Conservation (phyloP, 2,888 invertebrate genomes). For the Ferrisia virgata region DNA sequence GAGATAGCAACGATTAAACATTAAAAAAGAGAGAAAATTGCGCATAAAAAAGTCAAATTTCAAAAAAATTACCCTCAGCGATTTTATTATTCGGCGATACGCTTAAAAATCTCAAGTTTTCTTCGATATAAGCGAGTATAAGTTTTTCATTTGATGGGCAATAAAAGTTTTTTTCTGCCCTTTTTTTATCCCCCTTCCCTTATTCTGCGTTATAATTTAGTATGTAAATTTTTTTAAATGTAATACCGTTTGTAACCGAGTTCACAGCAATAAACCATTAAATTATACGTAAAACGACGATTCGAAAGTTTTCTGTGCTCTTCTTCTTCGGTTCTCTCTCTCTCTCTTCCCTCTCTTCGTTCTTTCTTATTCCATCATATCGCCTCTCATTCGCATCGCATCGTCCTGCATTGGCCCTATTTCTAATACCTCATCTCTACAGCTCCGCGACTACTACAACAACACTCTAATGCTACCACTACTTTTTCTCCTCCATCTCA, state of each 20-base stretch:
- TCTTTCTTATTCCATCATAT: too few species aligned
- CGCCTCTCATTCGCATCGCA: too few species aligned
- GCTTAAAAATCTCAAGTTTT: constrained; percentile 45
- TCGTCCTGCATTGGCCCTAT: too few species aligned
- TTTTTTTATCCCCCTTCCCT: constrained; percentile 8
- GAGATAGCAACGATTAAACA: constrained; percentile 37
- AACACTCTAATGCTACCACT: too few species aligned
- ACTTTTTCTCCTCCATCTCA: too few species aligned
- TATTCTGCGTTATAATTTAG: constrained; percentile 35
- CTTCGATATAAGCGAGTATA: constrained; percentile 41
- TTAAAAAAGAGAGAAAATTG: constrained; percentile 40
- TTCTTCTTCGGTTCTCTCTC: background rate
- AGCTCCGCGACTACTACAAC: too few species aligned
- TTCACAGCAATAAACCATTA: constrained; percentile 40
- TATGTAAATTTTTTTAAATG: constrained; percentile 42
- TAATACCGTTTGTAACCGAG: constrained; percentile 38
- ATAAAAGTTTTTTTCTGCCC: constrained; percentile 38
- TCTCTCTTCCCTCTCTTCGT: background rate
- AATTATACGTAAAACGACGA: constrained; percentile 41
- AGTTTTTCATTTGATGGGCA: constrained; percentile 46
- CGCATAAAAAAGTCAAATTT: constrained; percentile 45
- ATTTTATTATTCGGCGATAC: constrained; percentile 45
- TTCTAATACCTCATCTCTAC: too few species aligned
- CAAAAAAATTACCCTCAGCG: constrained; percentile 46
- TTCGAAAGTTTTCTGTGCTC: constrained; percentile 21